Base-by-base conservation (phyloP, 2,113 vertebrate species). In the Pituophis catenifer region DNA sequence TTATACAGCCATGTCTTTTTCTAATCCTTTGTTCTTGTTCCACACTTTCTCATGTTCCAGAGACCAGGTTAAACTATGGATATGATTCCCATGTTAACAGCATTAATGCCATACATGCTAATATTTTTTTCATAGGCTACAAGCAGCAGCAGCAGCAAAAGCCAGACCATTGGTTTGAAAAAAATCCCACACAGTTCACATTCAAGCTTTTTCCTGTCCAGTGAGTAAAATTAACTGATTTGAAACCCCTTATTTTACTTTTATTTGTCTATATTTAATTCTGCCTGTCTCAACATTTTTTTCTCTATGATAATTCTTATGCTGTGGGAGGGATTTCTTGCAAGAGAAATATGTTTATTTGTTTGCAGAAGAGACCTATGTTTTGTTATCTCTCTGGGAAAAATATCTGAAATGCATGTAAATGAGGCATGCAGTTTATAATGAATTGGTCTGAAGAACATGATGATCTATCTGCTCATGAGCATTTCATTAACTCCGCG, bases 401-500 rank as follows among this genome's bases (percentile, higher is more conserved):
- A 93, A 92, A 81, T 44, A 81, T 81, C 92, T 85, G 94, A 94
- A 97, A 90, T 57, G 86, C 91, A 94, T 95, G 94, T 94, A 96
- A 97, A 97, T 97, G 96, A 97, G 85, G 91, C 94, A 95, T 95
- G 94, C 6, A 92, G 89, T 95, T 96, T 95, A 86, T 96, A 97
- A 97, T 95, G 96, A 96, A 97, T 94, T 96, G 93, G 93, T 92
- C 86, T 93, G 88, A 97, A 96, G 87, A 97, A 96, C 75, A 4
- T 0, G 0, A 94, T 94, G 92, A 96, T 96, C 93, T 97, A 90
- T 90, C 89, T 90, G 92, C 96, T 97, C 94, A 96, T 96, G 89
- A 95, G 93, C 75, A 92, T 94, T 96, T 97, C 97, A 97, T 98
- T 97, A 97, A 92, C 93, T 96, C 96, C 94, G 97, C 95, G 94